Evolutionary conservation across 2,888 invertebrate genomes (phyloP), one percentile per base, ranked within the genome.

Genomic region (Sinhomidia bicolor): DNA sequence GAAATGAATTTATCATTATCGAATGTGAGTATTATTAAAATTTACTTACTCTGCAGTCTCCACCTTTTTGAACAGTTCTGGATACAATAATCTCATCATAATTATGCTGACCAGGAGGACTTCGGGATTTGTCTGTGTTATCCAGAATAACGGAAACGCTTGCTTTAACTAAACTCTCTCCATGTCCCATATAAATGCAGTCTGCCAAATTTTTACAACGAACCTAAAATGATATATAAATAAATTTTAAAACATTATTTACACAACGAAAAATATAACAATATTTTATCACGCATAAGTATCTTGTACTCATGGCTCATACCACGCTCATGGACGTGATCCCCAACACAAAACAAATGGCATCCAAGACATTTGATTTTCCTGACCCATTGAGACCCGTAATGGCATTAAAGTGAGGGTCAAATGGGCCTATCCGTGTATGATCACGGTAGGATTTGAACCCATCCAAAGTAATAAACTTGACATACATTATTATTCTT

Each of bases 381-480:
- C 99, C 99, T 91, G 98, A 98, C 7, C 99, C 99, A 94, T 99
- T 99, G 71, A 99, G 94, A 0, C 99, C 99, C 14, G 99, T 99
- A 83, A 99, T 99, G 3, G 99, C 99, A 93, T 99, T 99, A 93
- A 99, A 99, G 93, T 97, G 96, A 0, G 95, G 95, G 94, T 99
- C 99, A 93, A 99, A 99, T 1, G 97, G 97, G 90, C 96, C 96
- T 79, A 99, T 96, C 94, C 98, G 98, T 0, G 98, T 98, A 91
- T 98, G 95, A 92, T 97, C 96, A 0, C 98, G 99, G 93, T 99
- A 99, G 0, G 99, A 99, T 94, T 99, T 99, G 93, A 99, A 99
- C 68, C 99, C 99, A 93, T 99, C 99, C 76, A 99, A 94, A 47
- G 97, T 95, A 92, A 99, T 96, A 0, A 96, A 96, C 94, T 98